A percentile compares a stretch with the other conserved stretches of the same genome.
phyloP scores from a whole-genome alignment of 2,113 vertebrate genomes.

The Bothrops jararaca region DNA sequence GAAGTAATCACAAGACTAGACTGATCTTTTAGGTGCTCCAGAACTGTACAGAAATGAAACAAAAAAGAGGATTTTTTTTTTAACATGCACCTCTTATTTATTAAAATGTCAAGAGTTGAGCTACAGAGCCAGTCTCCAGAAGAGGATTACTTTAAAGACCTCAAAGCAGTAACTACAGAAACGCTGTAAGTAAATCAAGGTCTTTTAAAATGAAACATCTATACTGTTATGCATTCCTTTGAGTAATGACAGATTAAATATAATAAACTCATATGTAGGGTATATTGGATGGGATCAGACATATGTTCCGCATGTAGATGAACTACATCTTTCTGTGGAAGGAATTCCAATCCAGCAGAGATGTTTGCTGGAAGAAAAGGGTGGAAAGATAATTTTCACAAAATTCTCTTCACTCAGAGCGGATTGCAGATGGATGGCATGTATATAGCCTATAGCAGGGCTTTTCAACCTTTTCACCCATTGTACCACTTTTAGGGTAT shows the following conservation, averaged over 20 bases:
- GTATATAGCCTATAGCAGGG: not conserved
- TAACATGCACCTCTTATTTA: not conserved
- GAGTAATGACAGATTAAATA: not conserved
- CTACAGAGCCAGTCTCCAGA: constrained; percentile 62
- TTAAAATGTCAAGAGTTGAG: constrained; percentile 62
- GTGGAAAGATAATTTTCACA: not conserved
- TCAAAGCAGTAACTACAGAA: constrained; percentile 78
- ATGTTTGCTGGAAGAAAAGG: not conserved
- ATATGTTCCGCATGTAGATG: not conserved
- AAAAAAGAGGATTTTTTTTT: not conserved
- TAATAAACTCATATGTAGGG: not conserved
- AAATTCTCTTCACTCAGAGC: not conserved
- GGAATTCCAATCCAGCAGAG: not conserved
- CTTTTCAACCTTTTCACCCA: too few relatives aligned
- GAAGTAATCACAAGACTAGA: not conserved
- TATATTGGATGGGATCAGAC: not conserved
- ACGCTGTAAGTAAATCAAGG: constrained; percentile 76
- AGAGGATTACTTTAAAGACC: constrained; percentile 75
- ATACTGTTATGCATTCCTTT: not conserved
- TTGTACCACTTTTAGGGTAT: too few relatives aligned
- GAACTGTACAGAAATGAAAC: not conserved
- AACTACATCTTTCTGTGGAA: not conserved
- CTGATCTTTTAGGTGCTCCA: not conserved
- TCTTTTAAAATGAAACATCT: not conserved
- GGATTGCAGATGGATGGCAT: not conserved